These are phyloP conservation scores for Tetramorium bicarinatum DNA, from an alignment of 2,888 invertebrate species.

Conservation along the genomic window DNA sequence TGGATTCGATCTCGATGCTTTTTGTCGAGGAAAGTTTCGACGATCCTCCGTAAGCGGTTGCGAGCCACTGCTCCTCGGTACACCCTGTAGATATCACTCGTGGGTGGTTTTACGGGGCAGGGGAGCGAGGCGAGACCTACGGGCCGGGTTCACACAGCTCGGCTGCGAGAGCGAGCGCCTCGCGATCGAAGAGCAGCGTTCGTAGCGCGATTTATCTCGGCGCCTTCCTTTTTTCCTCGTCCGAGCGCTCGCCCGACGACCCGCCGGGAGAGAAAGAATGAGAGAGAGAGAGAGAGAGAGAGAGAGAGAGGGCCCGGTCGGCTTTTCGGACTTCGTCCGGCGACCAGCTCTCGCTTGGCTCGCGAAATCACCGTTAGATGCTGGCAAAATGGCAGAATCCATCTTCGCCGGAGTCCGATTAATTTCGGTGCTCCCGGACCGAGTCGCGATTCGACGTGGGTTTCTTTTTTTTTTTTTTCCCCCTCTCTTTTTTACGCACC, in stretches of 20 bases:
- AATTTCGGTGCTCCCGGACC: constrained; percentile 2
- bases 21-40: not conserved
- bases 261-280: not conserved
- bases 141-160: constrained; percentile 58
- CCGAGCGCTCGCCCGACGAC: constrained; percentile 35
- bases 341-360: constrained; percentile 30
- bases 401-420: constrained; percentile 23
- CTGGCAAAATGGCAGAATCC: constrained; percentile 44
- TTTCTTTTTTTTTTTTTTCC: not conserved
- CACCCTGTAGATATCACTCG: constrained; percentile 54
- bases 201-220: constrained; percentile 38
- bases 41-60: not conserved
- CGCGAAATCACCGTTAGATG: constrained; percentile 43
- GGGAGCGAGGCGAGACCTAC: constrained; percentile 63
- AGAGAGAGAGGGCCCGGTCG: constrained; percentile 19
- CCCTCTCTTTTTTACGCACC: not conserved
- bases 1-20: not conserved
- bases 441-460: not conserved
- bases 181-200: constrained; percentile 54
- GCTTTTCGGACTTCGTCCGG: constrained; percentile 46
- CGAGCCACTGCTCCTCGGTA: not conserved
- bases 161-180: constrained; percentile 55
- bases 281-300: constrained; percentile 6
- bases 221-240: constrained; percentile 38
- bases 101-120: constrained; percentile 62